Conservation (phyloP, 2,113 vertebrate genomes). For the Isichthys henryi region DNA sequence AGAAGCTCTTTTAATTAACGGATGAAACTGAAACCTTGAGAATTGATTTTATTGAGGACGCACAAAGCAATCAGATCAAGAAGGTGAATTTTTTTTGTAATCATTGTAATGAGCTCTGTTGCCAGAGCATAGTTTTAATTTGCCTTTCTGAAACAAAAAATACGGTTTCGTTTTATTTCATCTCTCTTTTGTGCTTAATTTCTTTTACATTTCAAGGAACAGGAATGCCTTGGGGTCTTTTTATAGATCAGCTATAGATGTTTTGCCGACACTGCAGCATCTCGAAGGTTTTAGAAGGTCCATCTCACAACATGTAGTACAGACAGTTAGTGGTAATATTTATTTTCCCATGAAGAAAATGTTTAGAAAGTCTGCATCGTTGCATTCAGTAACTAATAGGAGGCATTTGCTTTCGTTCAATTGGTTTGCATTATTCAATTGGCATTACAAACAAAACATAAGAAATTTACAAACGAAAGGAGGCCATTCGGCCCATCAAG, state of each 20-base stretch:
- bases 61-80: constrained; percentile 43
- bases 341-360: neutral
- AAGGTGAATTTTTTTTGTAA: constrained; percentile 40
- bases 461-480: no score
- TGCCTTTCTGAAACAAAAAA: neutral
- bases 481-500: no score
- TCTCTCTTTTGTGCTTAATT: neutral
- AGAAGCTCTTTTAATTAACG: constrained; percentile 41
- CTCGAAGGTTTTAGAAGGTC: neutral
- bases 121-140: neutral
- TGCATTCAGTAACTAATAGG: neutral
- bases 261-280: neutral
- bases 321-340: neutral
- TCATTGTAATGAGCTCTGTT: constrained; percentile 28
- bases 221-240: neutral
- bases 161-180: neutral
- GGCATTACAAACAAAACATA: no score
- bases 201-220: neutral
- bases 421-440: neutral
- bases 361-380: neutral
- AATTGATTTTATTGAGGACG: constrained; percentile 45
- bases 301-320: neutral
- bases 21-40: constrained; percentile 43
- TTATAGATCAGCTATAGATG: neutral
- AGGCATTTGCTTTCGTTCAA: neutral